Conservation (phyloP, 2,113 vertebrate species). For the Neodon shergylaensis region DNA sequence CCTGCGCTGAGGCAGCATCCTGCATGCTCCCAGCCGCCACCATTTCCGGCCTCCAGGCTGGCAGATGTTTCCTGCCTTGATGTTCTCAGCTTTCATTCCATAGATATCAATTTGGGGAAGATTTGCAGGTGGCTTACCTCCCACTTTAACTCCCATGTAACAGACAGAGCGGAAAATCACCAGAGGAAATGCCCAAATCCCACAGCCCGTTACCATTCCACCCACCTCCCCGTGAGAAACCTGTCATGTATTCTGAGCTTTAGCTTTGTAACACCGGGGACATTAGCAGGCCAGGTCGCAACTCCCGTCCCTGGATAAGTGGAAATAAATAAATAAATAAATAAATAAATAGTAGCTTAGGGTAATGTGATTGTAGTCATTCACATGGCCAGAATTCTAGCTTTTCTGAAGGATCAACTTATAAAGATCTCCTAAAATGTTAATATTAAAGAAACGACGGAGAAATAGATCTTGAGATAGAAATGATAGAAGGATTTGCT, state of each 20-base stretch:
- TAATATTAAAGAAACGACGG: neutral
- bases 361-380: neutral
- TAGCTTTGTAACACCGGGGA: neutral
- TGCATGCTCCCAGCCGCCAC: neutral
- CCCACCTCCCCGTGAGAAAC: neutral
- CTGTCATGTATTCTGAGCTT: neutral
- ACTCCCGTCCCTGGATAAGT: neutral
- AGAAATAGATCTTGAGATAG: neutral
- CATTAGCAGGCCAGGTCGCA: neutral
- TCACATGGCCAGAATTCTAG: neutral
- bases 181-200: slow-evolving; percentile 3
- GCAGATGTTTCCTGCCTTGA: neutral
- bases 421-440: slow-evolving; percentile 26
- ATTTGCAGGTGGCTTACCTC: slow-evolving; percentile 36
- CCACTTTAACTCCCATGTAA: slow-evolving; percentile 2
- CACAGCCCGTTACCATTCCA: neutral
- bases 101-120: neutral
- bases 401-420: neutral
- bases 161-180: slow-evolving; percentile 64
- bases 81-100: neutral
- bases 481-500: neutral
- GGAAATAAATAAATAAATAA: neutral
- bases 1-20: neutral
- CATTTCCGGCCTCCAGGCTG: neutral
- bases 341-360: neutral